Percentiles rank a stretch among this genome's conserved stretches.
phyloP scores from a whole-genome alignment of 2,113 vertebrate species.

The Gallinago jamesoni region DNA sequence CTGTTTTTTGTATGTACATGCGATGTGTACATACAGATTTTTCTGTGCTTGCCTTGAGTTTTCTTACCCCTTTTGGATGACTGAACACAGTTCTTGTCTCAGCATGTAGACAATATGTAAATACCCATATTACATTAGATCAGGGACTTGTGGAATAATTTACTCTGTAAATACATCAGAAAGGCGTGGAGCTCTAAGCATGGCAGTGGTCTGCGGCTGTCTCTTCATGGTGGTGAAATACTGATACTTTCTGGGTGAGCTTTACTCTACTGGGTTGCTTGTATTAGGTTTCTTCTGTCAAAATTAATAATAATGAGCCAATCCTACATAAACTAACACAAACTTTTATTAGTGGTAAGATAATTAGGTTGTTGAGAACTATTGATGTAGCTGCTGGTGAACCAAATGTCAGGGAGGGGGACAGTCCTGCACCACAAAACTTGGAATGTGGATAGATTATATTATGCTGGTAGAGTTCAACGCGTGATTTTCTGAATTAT shows the following conservation, averaged over 20 bases:
- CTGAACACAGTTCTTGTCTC: slow-evolving; percentile 13
- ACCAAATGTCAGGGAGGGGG: not conserved
- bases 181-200: not conserved
- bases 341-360: not conserved
- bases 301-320: not conserved
- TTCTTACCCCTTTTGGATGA: slow-evolving; percentile 42
- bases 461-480: not conserved
- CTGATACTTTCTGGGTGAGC: not conserved
- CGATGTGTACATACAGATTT: not conserved
- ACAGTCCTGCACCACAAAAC: not conserved
- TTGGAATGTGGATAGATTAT: not conserved
- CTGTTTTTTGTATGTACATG: fast-evolving
- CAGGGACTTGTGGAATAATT: slow-evolving; percentile 8
- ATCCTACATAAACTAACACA: not conserved
- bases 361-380: not conserved
- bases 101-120: not conserved
- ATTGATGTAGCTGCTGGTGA: not conserved
- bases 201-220: not conserved
- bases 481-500: no score
- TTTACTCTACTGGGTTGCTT: not conserved
- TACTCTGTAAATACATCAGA: not conserved
- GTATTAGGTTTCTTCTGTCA: not conserved
- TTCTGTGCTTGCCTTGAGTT: slow-evolving; percentile 18
- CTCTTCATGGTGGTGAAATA: not conserved
- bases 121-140: not conserved